A percentile compares a stretch with the other conserved stretches of the same genome.
Conservation (phyloP, 2,888 invertebrate genomes). For the Laothoe populi region DNA sequence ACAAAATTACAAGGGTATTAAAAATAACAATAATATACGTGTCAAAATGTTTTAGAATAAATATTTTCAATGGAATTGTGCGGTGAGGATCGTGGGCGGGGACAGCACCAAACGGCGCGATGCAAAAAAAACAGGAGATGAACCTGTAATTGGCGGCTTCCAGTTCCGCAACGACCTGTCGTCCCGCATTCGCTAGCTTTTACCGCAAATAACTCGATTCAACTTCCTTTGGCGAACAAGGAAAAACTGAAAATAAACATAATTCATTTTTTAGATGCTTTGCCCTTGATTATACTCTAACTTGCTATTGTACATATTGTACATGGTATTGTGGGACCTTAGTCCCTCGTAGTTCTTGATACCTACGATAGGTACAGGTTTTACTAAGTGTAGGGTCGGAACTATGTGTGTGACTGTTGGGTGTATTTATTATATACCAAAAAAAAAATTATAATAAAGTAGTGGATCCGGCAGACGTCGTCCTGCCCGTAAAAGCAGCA, state of each 20-base stretch:
- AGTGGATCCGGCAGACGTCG: no score
- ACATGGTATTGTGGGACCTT: no score
- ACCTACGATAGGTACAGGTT: no score
- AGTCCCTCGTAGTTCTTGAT: no score
- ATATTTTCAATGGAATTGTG: slow-evolving; percentile 15
- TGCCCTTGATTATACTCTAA: not conserved
- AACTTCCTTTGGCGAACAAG: not conserved
- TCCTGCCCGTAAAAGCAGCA: no score
- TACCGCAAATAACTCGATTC: slow-evolving; percentile 36
- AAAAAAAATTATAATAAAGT: no score
- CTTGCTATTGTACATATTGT: slow-evolving; percentile 1
- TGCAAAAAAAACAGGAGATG: slow-evolving; percentile 52
- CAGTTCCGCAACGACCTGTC: slow-evolving; percentile 44
- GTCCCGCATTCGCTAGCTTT: slow-evolving; percentile 38
- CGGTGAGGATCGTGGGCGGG: slow-evolving; percentile 28
- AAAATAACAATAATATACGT: not conserved
- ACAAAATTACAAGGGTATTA: not conserved
- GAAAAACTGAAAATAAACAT: slow-evolving; percentile 7
- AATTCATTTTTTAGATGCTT: not conserved
- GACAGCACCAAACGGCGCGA: slow-evolving; percentile 38
- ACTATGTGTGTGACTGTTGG: no score
- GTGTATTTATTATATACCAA: no score
- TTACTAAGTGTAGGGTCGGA: no score
- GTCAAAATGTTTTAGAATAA: not conserved
- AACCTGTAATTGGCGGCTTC: slow-evolving; percentile 62